phyloP scores from a whole-genome alignment of 2,797 vertebrate species.

The Carduelis carduelis region DNA sequence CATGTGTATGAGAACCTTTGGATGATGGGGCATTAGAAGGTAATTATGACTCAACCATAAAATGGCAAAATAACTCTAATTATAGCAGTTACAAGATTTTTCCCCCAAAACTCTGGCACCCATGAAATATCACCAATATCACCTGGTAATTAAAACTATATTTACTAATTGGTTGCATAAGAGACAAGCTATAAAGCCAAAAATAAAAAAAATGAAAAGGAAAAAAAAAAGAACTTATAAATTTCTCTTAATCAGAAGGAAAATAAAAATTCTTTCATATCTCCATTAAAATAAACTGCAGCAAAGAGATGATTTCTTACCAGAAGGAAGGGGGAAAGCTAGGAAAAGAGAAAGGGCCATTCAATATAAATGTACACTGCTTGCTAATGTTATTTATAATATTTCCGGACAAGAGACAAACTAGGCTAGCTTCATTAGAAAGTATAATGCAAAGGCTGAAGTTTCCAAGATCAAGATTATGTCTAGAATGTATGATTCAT shows the following conservation, averaged over 20 bases:
- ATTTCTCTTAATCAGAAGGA: not conserved
- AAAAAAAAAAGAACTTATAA: not conserved
- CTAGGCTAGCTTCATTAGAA: conserved; percentile 36
- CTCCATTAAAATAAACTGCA: not conserved
- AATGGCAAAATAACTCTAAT: not conserved
- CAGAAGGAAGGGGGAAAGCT: not conserved
- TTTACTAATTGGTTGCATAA: not conserved
- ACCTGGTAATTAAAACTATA: not conserved
- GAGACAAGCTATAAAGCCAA: not conserved
- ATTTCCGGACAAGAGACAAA: conserved; percentile 9
- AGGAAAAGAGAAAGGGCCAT: not conserved
- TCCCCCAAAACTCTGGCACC: not conserved
- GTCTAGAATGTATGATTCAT: conserved; percentile 46
- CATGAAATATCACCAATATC: not conserved
- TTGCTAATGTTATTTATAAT: conserved; percentile 16
- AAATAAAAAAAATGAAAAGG: not conserved
- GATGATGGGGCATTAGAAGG: not conserved
- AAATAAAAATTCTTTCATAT: not conserved
- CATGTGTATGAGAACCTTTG: not conserved
- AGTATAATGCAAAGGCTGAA: conserved; percentile 42
- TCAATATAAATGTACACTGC: not conserved
- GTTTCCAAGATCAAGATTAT: conserved; percentile 18
- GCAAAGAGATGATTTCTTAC: not conserved
- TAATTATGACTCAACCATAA: not conserved
- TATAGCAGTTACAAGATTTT: not conserved